phyloP scores from a whole-genome alignment of 2,888 invertebrate species.

The Steromphala cineraria region DNA sequence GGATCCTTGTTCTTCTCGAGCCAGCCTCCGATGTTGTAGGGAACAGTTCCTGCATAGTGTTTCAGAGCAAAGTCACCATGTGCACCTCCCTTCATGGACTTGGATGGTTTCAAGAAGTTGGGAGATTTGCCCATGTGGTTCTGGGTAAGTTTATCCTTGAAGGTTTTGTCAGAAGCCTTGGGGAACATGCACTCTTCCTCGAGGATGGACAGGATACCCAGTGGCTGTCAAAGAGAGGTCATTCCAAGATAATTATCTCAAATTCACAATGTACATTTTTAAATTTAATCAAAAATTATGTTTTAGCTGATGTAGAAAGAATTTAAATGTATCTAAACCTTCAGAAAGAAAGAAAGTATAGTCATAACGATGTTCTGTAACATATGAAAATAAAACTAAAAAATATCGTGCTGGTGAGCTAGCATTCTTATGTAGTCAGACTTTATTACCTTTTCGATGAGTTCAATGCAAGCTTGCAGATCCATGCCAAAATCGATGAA shows the following conservation, averaged over 20 bases:
- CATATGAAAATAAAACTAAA: too few relatives aligned
- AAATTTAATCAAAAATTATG: too few relatives aligned
- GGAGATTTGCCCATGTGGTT: slow-evolving; percentile 95
- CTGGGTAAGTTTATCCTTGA: slow-evolving; percentile 98
- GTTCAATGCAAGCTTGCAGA: slow-evolving; percentile 93
- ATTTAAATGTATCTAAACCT: not conserved
- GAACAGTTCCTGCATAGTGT: slow-evolving; percentile 99
- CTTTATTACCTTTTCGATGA: too few relatives aligned
- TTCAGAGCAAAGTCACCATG: slow-evolving; percentile 99
- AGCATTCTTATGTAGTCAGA: too few relatives aligned
- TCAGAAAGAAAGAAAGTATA: too few relatives aligned
- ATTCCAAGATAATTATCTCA: not conserved
- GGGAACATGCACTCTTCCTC: slow-evolving; percentile 99
- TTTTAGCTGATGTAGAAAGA: too few relatives aligned
- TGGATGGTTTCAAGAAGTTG: slow-evolving; percentile 76
- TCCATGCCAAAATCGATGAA: slow-evolving; percentile 97
- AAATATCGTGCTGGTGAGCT: too few relatives aligned
- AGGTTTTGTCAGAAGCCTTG: slow-evolving; percentile 98
- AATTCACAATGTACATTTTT: too few relatives aligned
- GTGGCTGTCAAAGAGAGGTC: too few relatives aligned
- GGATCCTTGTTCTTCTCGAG: slow-evolving; percentile 99
- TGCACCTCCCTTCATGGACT: slow-evolving; percentile 96
- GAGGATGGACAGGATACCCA: slow-evolving; percentile 99
- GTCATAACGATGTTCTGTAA: too few relatives aligned
- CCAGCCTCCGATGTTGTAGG: slow-evolving; percentile 99